Evolutionary conservation across 2,888 invertebrate genomes (phyloP), one percentile per base, ranked within the genome.

Genomic region (Lochmaea capreae): DNA sequence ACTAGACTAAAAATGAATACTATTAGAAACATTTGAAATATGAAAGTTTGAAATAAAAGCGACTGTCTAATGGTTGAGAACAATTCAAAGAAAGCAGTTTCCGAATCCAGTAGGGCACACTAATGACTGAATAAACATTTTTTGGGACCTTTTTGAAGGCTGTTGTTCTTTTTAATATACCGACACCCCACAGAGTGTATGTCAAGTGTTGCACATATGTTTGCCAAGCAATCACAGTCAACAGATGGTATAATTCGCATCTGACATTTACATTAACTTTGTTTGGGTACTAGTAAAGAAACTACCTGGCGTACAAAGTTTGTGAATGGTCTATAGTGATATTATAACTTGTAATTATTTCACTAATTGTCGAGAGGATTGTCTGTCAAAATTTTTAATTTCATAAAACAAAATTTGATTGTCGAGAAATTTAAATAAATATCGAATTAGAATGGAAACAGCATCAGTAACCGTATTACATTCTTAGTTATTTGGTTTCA

Each of bases 201-300:
- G 84, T 84, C 86, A 86, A 86, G 86, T 86, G 86, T 85, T 83
- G 84, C 83, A 85, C 86, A 86, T 83, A 83, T 86, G 85, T 86
- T 86, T 85, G 83, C 84, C 79, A 74, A 80, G 71, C 68, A 68
- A 68, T 59, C 68, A 68, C 62, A n/a, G 39, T 39, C 42, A 62
- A 62, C 62, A 63, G 62, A 63, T 63, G 62, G 42, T 63, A 43
- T 18, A 63, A 63, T 63, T 63, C 59, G 52, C 65, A 65, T 57
- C 58, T 39, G 65, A 71, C 52, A 14, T 59, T 79, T 80, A 16
- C 52, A 14, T 59, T 79, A 79, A 4, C 26, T 61, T 61, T 61
- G 61, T 39, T 61, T 39, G 33, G 61, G 61, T 61, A 61, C 33
- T 16, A 54, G 18, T 54, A 16, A 54, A 54, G 52, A 54, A 54